Base-by-base conservation (phyloP, 2,888 invertebrate genomes). In the Ormyrus pomaceus region DNA sequence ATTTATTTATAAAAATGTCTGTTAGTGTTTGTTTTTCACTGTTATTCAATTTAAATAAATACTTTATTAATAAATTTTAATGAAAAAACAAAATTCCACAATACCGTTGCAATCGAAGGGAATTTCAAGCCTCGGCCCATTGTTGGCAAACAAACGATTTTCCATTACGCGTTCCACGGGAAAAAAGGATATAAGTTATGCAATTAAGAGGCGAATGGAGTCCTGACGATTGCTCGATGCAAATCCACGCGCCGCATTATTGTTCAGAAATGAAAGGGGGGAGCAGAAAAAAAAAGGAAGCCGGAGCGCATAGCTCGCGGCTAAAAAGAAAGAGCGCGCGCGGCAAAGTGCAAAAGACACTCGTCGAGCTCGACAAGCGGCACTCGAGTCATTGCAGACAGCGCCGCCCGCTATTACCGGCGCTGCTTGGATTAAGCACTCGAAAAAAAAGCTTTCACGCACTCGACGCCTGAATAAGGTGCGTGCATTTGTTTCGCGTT, bases 401-500 rank as follows among this genome's bases (percentile, higher is more conserved):
- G 46, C 56, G 13, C 56, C 34, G 50, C 10, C 50, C 56, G 48
- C 83, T 77, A 87, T 87, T 86, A 85, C 85, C 86, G 85, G 83
- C 84, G 83, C 82, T 77, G 84, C 84, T 85, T 85, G 87, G 87
- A 87, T 88, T 87, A 87, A 87, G 84, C 87, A 86, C 88, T 89
- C 83, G 85, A 88, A 87, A 88, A 88, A 77, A 77, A 81, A 77
- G 89, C 89, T 89, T 89, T 89, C 85, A 88, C 86, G 85, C 87
- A 88, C 88, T 89, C 86, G 83, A 84, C 84, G 83, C 84, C 84
- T 85, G 85, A 87, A 87, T 87, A 86, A 86, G 85, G 85, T 84
- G 84, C 80, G 84, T 58, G 69, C 77, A 71, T 80, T 72, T 76
- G 19, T 66, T 66, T 58, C 66, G 9, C 34, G 62, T 53, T 34